Percentiles rank a stretch among this genome's conserved stretches.
These are phyloP conservation scores for Dolichomitus sp. DNA, from an alignment of 2,888 invertebrate species.

Conservation along the genomic window DNA sequence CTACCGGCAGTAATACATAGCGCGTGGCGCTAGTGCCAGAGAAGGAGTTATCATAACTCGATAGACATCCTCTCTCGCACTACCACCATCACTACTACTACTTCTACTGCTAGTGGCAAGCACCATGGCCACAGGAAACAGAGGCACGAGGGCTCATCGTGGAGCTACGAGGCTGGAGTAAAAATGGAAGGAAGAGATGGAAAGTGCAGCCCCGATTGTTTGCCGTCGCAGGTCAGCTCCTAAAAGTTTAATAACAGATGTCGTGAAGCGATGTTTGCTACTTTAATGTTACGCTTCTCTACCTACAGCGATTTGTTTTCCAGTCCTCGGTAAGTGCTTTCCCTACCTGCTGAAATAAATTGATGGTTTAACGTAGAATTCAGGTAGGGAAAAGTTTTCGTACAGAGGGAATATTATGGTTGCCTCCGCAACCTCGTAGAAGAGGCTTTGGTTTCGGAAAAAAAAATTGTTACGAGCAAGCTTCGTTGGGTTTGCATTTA, in stretches of 20 bases:
- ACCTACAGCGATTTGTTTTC: not conserved
- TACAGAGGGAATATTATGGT: not conserved
- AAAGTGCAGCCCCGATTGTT: slow-evolving; percentile 19
- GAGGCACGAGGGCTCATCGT: not conserved
- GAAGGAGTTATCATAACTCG: slow-evolving; percentile 75
- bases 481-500: too few relatives aligned
- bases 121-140: not conserved
- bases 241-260: slow-evolving; percentile 39
- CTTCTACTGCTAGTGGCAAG: not conserved
- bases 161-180: not conserved
- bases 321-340: not conserved
- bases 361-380: not conserved
- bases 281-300: not conserved
- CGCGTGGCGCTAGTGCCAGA: slow-evolving; percentile 24
- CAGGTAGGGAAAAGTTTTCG: not conserved
- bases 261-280: slow-evolving; percentile 9
- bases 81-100: slow-evolving; percentile 8
- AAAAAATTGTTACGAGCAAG: too few relatives aligned
- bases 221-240: slow-evolving; percentile 11
- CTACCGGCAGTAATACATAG: slow-evolving; percentile 36
- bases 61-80: slow-evolving; percentile 56
- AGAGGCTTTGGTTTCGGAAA: too few relatives aligned
- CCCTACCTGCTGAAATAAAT: not conserved
- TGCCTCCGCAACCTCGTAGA: not conserved
- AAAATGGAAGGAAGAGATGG: slow-evolving; percentile 1